phyloP scores from a whole-genome alignment of 2,888 invertebrate species.

The Amblyjoppa fuscipennis region DNA sequence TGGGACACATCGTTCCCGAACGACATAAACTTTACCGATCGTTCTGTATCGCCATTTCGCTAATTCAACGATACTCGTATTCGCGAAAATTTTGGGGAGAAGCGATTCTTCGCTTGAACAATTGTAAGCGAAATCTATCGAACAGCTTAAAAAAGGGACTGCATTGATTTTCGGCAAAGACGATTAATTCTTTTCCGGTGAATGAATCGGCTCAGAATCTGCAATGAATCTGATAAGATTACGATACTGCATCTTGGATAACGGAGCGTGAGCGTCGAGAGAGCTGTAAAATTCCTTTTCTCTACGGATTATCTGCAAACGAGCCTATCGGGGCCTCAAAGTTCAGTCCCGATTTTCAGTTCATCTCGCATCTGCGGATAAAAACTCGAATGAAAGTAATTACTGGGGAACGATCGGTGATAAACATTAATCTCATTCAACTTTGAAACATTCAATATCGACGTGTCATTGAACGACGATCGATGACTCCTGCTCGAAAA shows the following conservation, averaged over 20 bases:
- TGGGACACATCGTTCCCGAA: slow-evolving; percentile 66
- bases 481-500: background rate
- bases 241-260: too few species aligned
- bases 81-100: background rate
- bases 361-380: background rate
- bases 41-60: slow-evolving; percentile 35
- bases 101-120: background rate
- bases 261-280: background rate
- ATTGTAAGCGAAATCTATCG: background rate
- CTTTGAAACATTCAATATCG: background rate
- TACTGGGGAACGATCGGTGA: background rate
- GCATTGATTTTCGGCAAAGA: too few species aligned
- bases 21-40: slow-evolving; percentile 64
- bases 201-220: too few species aligned
- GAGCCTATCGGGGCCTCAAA: background rate
- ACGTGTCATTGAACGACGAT: background rate
- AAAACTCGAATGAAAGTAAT: background rate
- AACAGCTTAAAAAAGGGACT: background rate
- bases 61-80: slow-evolving; percentile 15
- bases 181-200: too few species aligned
- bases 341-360: background rate
- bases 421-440: background rate
- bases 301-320: background rate
- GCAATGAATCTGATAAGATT: background rate
- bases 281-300: background rate